Base-by-base conservation (phyloP, 2,113 vertebrate species). In the Sylvicapra grimmia region DNA sequence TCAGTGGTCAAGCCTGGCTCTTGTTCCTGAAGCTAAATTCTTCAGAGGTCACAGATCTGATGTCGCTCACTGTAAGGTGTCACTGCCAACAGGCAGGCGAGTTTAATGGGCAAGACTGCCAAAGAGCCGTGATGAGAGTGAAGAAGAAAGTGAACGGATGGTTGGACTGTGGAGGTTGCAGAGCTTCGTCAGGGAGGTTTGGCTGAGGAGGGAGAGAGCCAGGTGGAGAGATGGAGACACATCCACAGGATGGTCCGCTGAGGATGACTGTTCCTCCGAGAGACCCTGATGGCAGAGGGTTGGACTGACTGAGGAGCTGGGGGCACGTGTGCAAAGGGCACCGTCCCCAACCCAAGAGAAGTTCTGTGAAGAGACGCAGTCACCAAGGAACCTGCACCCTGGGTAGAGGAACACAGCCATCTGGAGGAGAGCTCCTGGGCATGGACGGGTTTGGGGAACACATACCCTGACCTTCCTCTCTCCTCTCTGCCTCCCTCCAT, bases 21-120 rank as follows among this genome's bases (percentile, higher is more conserved):
- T 8, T n/a, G 16, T 33, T 19, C 16, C 63, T 8, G 0, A n/a
- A 68, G 4, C 33, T 19, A 68, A n/a, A n/a, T 19, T 68, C 63
- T n/a, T 68, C 63, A 68, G 63, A 19, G 33, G 63, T 68, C 63
- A 19, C 4, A 18, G 10, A 68, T n/a, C 63, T 19, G 63, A 68
- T 0, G 0, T 19, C 2, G 0, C 33, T 68, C 16, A 19, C 33
- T 0, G 0, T 68, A n/a, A 65, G 33, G 1, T 0, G 8, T 19
- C 33, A 68, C 4, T 4, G 8, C 63, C 63, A 19, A 10, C 16
- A 2, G 63, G 63, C 33, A 68, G 63, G 2, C 33, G 19, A 19
- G 63, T n/a, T 68, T 68, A 10, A n/a, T 8, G 16, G 63, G 33
- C 33, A 4, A 4, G 63, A n/a, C 8, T 9, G 33, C 33, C 63